These are phyloP conservation scores for Leucosticte australis DNA, from an alignment of 2,113 vertebrate genomes.

Conservation along the genomic window DNA sequence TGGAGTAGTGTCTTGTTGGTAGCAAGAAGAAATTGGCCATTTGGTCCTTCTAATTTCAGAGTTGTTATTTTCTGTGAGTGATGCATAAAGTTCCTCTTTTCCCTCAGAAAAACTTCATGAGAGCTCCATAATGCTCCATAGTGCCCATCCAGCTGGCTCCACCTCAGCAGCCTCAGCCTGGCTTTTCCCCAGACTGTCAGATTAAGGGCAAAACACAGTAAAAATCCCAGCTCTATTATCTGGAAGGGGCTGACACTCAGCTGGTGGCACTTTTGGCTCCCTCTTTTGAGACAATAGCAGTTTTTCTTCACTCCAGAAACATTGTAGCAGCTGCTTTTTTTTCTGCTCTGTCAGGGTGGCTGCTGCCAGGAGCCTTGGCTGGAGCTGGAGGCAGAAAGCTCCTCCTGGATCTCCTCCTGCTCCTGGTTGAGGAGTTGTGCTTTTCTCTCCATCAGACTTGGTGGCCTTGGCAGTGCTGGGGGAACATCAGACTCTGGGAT, in stretches of 20 bases:
- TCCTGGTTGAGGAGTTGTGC: neutral
- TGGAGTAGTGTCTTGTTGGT: neutral
- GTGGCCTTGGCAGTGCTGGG: neutral
- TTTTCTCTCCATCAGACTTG: neutral
- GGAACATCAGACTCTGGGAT: neutral
- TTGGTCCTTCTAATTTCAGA: neutral
- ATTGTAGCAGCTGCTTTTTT: neutral
- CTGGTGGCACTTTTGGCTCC: neutral
- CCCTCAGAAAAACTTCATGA: neutral
- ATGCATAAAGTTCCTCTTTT: neutral
- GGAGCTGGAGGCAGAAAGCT: neutral
- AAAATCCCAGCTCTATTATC: neutral
- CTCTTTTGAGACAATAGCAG: neutral
- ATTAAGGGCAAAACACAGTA: neutral
- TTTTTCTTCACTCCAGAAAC: neutral
- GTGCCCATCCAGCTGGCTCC: neutral
- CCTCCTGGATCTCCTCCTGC: neutral
- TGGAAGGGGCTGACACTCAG: rapidly evolving
- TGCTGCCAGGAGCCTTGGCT: neutral
- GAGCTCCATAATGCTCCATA: neutral
- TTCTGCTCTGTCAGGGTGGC: neutral
- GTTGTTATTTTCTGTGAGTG: neutral
- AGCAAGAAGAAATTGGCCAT: neutral
- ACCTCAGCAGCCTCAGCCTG: neutral
- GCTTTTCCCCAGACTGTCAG: neutral